phyloP scores from a whole-genome alignment of 2,888 invertebrate genomes.

The Taenaris catops region DNA sequence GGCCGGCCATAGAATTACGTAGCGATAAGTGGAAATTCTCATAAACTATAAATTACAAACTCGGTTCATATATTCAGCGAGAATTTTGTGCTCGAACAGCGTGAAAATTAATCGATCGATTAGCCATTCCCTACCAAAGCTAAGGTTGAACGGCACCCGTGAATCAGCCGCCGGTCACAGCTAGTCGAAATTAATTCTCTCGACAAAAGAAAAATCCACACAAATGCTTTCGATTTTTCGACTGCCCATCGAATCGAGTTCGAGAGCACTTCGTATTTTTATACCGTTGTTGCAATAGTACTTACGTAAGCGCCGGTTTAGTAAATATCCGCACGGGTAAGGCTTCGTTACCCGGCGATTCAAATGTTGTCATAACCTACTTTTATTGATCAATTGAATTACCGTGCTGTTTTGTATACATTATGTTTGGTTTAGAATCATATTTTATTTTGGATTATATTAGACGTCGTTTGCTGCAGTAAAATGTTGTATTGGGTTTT shows the following conservation, averaged over 20 bases:
- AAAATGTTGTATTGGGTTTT: too few relatives aligned
- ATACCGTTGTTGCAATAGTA: constrained; percentile 34
- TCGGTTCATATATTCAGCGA: constrained; percentile 42
- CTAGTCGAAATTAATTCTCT: constrained; percentile 59
- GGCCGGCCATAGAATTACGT: constrained; percentile 3
- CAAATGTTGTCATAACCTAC: constrained; percentile 25
- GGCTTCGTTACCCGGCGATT: constrained; percentile 24
- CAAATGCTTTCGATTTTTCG: constrained; percentile 33
- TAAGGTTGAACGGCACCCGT: constrained; percentile 66
- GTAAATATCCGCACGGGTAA: constrained; percentile 22
- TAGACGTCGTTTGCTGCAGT: too few relatives aligned
- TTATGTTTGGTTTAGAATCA: constrained; percentile 1
- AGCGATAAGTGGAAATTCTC: constrained; percentile 5
- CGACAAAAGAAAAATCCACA: constrained; percentile 38
- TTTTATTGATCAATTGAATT: constrained; percentile 17
- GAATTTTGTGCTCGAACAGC: constrained; percentile 60
- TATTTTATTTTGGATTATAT: too few relatives aligned
- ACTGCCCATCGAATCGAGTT: constrained; percentile 45
- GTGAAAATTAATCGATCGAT: constrained; percentile 75
- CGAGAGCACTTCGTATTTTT: constrained; percentile 29
- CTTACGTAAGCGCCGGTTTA: constrained; percentile 24
- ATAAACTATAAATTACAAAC: constrained; percentile 28
- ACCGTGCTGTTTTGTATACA: constrained; percentile 2
- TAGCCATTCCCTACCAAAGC: constrained; percentile 66
- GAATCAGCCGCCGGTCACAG: constrained; percentile 50